Evolutionary conservation across 2,113 vertebrate species (phyloP).

Genomic region (Pterocles gutturalis): DNA sequence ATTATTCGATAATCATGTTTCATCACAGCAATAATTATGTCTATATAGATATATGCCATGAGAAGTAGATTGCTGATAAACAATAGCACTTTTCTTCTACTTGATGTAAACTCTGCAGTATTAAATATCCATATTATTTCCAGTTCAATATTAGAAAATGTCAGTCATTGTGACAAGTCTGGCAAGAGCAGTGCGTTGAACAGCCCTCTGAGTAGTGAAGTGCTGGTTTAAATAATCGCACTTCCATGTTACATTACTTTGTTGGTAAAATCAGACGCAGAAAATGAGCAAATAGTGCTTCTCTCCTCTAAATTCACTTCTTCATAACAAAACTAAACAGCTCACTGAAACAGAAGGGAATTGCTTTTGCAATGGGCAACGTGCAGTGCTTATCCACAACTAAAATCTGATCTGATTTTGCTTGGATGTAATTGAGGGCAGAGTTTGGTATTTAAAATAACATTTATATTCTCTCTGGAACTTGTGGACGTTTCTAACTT

Average conservation of each 20-base stretch:
- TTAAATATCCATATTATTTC: conserved; percentile 87
- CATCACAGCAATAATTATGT: conserved; percentile 77
- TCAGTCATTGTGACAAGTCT: conserved; percentile 81
- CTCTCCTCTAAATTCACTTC: conserved; percentile 40
- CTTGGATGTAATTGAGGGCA: conserved; percentile 44
- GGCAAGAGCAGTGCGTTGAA: conserved; percentile 68
- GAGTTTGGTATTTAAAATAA: conserved; percentile 61
- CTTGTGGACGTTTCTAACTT: neutral
- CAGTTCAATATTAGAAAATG: conserved; percentile 83
- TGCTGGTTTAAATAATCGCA: conserved; percentile 72
- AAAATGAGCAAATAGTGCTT: conserved; percentile 62
- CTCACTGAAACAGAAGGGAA: conserved; percentile 40
- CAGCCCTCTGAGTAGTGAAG: conserved; percentile 59
- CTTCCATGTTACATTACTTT: conserved; percentile 75
- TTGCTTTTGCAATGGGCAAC: conserved; percentile 22
- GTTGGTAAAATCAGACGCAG: conserved; percentile 73
- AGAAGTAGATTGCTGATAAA: conserved; percentile 80
- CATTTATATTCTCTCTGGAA: conserved; percentile 35
- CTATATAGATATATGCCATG: conserved; percentile 73
- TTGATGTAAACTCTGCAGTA: conserved; percentile 78
- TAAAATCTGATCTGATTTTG: conserved; percentile 42
- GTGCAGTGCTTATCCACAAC: neutral
- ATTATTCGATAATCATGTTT: conserved; percentile 73
- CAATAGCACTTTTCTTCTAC: conserved; percentile 79
- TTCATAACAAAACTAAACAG: conserved; percentile 52